Evolutionary conservation across 2,888 invertebrate species (phyloP).

Genomic region (Ornithoptera priamus): DNA sequence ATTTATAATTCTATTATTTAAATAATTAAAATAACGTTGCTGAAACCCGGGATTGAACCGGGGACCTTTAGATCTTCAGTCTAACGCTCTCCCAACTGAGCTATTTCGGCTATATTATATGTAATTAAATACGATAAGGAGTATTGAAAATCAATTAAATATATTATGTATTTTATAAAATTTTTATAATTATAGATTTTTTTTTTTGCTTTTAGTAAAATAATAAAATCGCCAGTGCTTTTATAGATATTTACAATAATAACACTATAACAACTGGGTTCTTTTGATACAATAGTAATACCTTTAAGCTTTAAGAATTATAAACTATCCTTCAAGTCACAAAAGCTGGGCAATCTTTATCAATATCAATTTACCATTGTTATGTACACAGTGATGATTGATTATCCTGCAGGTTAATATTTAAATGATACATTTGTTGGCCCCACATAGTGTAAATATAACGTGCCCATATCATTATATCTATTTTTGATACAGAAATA

Average conservation of each 20-base stretch:
- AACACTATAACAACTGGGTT: neutral
- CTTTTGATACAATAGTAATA: neutral
- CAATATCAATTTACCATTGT: slow-evolving; percentile 25
- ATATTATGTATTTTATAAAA: neutral
- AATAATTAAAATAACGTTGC: neutral
- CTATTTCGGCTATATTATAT: neutral
- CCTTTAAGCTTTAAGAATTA: neutral
- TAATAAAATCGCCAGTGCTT: neutral
- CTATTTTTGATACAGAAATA: neutral
- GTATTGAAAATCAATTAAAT: neutral
- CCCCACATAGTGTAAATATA: slow-evolving; percentile 16
- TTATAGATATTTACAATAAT: neutral
- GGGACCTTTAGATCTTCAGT: slow-evolving; percentile 1
- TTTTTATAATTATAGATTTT: neutral
- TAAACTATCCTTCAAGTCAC: slow-evolving; percentile 10
- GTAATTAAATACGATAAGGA: too few relatives aligned
- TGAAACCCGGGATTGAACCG: slow-evolving; percentile 5
- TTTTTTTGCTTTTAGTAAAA: neutral
- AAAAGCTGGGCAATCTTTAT: slow-evolving; percentile 7
- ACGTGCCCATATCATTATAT: neutral
- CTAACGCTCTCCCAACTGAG: neutral
- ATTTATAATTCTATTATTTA: too few relatives aligned
- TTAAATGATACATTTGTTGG: slow-evolving; percentile 26
- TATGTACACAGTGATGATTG: slow-evolving; percentile 22
- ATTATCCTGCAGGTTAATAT: slow-evolving; percentile 16